Evolutionary conservation across 2,113 vertebrate genomes (phyloP).

Genomic region (Oxyura jamaicensis): DNA sequence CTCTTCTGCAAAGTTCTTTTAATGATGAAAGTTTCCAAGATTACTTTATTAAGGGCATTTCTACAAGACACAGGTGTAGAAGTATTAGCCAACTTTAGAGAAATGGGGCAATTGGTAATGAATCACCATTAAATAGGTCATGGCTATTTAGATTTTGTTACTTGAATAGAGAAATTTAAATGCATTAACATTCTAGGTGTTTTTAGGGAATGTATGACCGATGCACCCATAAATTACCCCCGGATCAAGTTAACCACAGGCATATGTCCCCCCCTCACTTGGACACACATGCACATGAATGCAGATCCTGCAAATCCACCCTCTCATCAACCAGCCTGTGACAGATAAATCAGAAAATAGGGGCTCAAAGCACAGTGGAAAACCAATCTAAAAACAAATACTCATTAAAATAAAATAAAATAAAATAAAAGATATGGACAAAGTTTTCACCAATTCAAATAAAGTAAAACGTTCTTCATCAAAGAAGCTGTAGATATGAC

Average conservation of each 20-base stretch:
- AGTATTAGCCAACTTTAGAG: background rate
- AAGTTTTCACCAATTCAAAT: background rate
- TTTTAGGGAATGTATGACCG: background rate
- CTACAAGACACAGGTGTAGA: background rate
- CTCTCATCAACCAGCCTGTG: background rate
- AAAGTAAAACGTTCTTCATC: background rate
- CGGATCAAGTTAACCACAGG: background rate
- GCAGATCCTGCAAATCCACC: background rate
- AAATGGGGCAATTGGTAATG: background rate
- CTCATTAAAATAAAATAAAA: background rate
- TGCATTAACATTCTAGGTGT: background rate
- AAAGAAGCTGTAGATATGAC: background rate
- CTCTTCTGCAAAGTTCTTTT: background rate
- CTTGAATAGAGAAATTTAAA: background rate
- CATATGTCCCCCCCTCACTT: background rate
- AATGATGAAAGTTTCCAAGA: background rate
- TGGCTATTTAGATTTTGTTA: background rate
- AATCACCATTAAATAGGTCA: background rate
- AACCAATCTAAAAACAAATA: background rate
- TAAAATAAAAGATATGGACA: background rate
- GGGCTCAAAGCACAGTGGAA: background rate
- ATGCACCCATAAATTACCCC: background rate
- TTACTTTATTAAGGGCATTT: background rate
- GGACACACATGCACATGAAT: rapidly evolving
- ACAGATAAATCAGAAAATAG: background rate